phyloP scores from a whole-genome alignment of 1,140 invertebrate genomes.

The Drosophila biarmipes region DNA sequence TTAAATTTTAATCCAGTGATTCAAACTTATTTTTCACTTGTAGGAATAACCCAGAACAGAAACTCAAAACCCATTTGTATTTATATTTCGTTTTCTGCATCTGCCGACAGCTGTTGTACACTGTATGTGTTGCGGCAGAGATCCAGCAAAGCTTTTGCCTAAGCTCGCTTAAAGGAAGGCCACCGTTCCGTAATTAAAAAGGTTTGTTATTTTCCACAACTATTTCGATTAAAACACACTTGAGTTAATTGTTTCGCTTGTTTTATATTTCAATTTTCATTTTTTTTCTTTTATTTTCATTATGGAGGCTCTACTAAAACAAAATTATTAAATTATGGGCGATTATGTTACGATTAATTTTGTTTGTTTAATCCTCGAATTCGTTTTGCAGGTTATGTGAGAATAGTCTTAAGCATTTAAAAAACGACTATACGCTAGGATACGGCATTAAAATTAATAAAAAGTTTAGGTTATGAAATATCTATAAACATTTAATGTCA shows the following conservation, averaged over 20 bases:
- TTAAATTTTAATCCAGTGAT: not conserved
- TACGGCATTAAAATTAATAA: conserved; percentile 53
- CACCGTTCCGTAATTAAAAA: too few relatives aligned
- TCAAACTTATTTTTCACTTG: not conserved
- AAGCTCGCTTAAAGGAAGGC: too few relatives aligned
- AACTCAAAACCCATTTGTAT: too few relatives aligned
- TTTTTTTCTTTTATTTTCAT: conserved; percentile 35
- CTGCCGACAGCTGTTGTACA: too few relatives aligned
- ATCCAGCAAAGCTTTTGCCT: too few relatives aligned
- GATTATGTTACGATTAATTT: conserved; percentile 62
- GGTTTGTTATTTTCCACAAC: too few relatives aligned
- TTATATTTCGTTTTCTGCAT: too few relatives aligned
- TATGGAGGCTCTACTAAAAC: conserved; percentile 65
- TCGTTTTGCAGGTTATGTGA: conserved; percentile 69
- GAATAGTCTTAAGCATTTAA: conserved; percentile 79
- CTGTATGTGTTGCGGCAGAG: too few relatives aligned
- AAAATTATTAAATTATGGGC: conserved; percentile 66
- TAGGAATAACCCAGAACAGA: too few relatives aligned
- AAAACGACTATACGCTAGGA: conserved; percentile 75
- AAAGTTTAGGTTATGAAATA: conserved; percentile 40
- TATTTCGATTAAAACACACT: too few relatives aligned
- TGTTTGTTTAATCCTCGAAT: conserved; percentile 35
- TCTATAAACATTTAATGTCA: conserved; percentile 69
- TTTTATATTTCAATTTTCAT: conserved; percentile 47
- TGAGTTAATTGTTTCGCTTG: conserved; percentile 33